Evolutionary conservation across 2,113 vertebrate species (phyloP), one percentile per base, ranked within the genome.

Genomic region (Cyprinus carpio): DNA sequence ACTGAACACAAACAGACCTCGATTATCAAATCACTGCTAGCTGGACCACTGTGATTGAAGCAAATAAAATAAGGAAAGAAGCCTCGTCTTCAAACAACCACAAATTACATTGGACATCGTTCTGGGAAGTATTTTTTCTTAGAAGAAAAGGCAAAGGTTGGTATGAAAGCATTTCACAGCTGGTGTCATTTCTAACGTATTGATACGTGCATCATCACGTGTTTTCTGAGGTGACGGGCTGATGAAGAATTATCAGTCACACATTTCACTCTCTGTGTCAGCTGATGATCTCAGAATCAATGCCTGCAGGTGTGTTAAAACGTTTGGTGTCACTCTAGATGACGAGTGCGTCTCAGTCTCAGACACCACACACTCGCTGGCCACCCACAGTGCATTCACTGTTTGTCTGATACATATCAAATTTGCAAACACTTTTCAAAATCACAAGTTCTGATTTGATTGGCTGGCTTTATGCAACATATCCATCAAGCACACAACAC

Each of bases 21-120:
- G 29, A 46, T 49, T 46, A 82, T 82, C 64, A 69, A 82, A 82
- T 82, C 20, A n/a, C 62, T 46, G 25, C 25, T 46, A 62, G 13
- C 78, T 81, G 78, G 64, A 82, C 62, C 64, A 54, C 31, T 54
- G 37, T 69, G 80, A 82, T 58, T 34, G 16, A 79, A 79, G 51
- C 29, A 13, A 40, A 79, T 51, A 69, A 69, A 23, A 69, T 18
- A 69, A 54, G 64, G 16, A 29, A 51, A 69, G 10, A 67, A 58
- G 31, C 27, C 20, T 13, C 1, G 34, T 27, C 43, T 65, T 81
- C 25, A 3, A 54, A 82, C 27, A 69, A n/a, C 11, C 11, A 4
- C 58, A 65, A 62, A 67, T 81, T 67, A 65, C 64, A 67, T 6
- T 34, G n/a, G 7, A 43, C 15, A 64, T n/a, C 13, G 11, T 46